These are phyloP conservation scores for Syngnathoides biaculeatus DNA, from an alignment of 2,113 vertebrate species.

Conservation along the genomic window DNA sequence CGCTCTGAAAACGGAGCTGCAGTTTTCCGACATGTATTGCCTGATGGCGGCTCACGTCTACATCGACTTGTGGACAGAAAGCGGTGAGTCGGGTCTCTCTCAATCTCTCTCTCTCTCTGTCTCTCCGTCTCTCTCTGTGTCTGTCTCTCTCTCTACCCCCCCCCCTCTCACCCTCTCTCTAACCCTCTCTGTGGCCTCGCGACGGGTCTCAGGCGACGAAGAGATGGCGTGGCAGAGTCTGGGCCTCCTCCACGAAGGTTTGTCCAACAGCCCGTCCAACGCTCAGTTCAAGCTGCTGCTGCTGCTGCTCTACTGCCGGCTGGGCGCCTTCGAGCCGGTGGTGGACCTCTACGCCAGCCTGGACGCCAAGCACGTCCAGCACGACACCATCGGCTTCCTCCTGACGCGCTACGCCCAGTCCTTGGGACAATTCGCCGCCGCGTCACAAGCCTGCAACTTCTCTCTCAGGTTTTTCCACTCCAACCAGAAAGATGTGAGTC, in stretches of 20 bases:
- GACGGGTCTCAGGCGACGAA: constrained; percentile 80
- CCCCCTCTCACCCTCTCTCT: background rate
- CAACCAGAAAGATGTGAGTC: constrained; percentile 99
- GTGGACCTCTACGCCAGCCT: constrained; percentile 95
- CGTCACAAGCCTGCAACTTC: constrained; percentile 95
- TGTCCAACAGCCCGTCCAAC: constrained; percentile 86
- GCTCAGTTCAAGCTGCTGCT: constrained; percentile 98
- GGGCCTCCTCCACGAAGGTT: constrained; percentile 84
- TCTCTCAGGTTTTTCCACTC: constrained; percentile 99
- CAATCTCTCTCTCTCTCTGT: background rate
- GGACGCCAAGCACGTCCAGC: constrained; percentile 96
- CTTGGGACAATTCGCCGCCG: constrained; percentile 91
- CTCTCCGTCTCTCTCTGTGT: background rate
- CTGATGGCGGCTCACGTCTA: constrained; percentile 93
- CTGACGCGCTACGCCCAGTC: constrained; percentile 90
- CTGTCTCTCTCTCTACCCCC: no score
- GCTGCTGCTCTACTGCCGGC: constrained; percentile 89
- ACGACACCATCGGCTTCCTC: constrained; percentile 96
- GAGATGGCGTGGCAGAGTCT: constrained; percentile 83
- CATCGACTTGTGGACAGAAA: constrained; percentile 87
- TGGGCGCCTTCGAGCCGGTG: constrained; percentile 93
- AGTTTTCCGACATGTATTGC: constrained; percentile 96
- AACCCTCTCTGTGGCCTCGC: background rate
- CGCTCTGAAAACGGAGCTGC: constrained; percentile 93
- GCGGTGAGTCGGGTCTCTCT: constrained; percentile 69